These are phyloP conservation scores for Macrosteles quadrilineatus DNA, from an alignment of 1,140 invertebrate species.

Conservation along the genomic window DNA sequence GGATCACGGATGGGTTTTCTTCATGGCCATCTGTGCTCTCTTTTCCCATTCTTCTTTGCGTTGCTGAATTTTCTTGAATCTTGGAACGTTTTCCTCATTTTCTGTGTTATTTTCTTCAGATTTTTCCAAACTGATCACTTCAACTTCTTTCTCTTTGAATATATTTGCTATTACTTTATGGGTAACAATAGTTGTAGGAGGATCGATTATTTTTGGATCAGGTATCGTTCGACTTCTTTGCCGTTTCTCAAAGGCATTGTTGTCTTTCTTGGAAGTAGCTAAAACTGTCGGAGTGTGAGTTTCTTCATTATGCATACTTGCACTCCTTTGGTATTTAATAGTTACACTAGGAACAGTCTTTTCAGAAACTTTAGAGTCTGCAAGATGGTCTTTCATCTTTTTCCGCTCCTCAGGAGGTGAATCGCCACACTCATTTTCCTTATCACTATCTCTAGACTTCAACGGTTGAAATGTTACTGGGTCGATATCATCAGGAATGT, in stretches of 20 bases:
- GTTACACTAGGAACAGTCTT: slow-evolving; percentile 7
- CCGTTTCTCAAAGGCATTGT: slow-evolving; percentile 34
- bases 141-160: slow-evolving; percentile 31
- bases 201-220: slow-evolving; percentile 27
- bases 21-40: slow-evolving; percentile 62
- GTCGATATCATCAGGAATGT: slow-evolving; percentile 43
- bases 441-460: slow-evolving; percentile 63
- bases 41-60: slow-evolving; percentile 73
- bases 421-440: slow-evolving; percentile 59
- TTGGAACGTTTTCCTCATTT: slow-evolving; percentile 46
- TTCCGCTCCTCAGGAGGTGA: slow-evolving; percentile 31
- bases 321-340: slow-evolving; percentile 30
- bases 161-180: slow-evolving; percentile 20
- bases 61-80: slow-evolving; percentile 70
- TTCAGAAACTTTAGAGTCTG: slow-evolving; percentile 11
- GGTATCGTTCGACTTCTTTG: slow-evolving; percentile 32
- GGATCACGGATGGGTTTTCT: slow-evolving; percentile 25
- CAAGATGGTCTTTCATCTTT: slow-evolving; percentile 28
- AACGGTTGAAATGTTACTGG: background rate
- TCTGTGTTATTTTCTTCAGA: slow-evolving; percentile 45
- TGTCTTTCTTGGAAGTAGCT: slow-evolving; percentile 25
- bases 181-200: slow-evolving; percentile 13
- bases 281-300: slow-evolving; percentile 7
- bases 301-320: slow-evolving; percentile 11
- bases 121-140: slow-evolving; percentile 24